Percentiles rank a stretch among this genome's conserved stretches.
Conservation (phyloP, 1,140 invertebrate genomes). For the Macrocentrus cingulum region DNA sequence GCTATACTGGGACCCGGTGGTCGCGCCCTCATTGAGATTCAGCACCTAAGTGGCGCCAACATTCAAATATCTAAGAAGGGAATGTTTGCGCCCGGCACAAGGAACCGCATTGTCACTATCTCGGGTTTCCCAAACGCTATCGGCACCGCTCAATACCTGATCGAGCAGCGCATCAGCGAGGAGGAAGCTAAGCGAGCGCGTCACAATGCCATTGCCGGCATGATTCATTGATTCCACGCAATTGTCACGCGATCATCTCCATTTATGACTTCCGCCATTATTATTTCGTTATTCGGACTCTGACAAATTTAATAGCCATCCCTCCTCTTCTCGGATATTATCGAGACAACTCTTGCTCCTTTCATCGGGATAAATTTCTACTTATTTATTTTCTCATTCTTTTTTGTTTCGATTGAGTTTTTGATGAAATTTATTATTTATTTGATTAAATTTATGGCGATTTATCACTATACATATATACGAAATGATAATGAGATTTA, state of each 20-base stretch:
- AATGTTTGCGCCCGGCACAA: constrained; percentile 92
- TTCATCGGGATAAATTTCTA: neutral
- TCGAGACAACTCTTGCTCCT: neutral
- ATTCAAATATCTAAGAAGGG: constrained; percentile 99
- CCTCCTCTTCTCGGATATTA: neutral
- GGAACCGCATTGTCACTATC: constrained; percentile 96
- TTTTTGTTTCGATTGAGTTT: too few species aligned
- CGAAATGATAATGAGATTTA: too few species aligned
- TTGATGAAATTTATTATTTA: too few species aligned
- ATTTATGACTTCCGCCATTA: constrained; percentile 42
- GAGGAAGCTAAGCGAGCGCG: constrained; percentile 92
- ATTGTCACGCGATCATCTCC: constrained; percentile 34
- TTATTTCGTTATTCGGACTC: constrained; percentile 29
- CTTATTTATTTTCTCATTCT: constrained; percentile 9
- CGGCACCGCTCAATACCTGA: constrained; percentile 87
- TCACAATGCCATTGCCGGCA: constrained; percentile 78
- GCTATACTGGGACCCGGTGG: constrained; percentile 95
- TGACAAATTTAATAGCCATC: constrained; percentile 24
- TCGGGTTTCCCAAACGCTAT: constrained; percentile 86
- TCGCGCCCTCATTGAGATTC: constrained; percentile 93
- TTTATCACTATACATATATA: too few species aligned
- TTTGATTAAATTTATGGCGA: too few species aligned
- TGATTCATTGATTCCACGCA: constrained; percentile 63
- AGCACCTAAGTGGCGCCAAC: constrained; percentile 93
- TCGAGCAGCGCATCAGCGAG: constrained; percentile 93